These are phyloP conservation scores for Procambarus virginalis DNA, from an alignment of 1,140 invertebrate species.

Conservation along the genomic window DNA sequence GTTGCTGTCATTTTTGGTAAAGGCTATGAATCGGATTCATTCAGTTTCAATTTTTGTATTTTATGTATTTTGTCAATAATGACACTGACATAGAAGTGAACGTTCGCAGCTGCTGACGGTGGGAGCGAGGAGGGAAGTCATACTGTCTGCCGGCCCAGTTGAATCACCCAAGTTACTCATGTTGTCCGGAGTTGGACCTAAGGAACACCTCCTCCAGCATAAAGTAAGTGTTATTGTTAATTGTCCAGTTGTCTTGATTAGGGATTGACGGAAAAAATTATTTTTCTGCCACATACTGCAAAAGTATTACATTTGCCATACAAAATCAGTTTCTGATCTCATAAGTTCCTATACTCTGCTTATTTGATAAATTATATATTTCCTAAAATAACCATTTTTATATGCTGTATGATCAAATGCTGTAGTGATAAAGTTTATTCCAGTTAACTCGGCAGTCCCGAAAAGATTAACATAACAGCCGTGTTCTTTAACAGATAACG, in stretches of 20 bases:
- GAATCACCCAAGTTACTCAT: conserved; percentile 93
- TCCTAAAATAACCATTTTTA: neutral
- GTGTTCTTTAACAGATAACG: neutral
- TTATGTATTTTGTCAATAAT: no score
- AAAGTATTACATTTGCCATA: no score
- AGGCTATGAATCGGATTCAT: no score
- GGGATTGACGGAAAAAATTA: no score
- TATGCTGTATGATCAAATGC: neutral
- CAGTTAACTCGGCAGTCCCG: neutral
- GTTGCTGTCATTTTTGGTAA: no score
- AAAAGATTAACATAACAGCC: no score
- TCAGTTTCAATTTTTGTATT: no score
- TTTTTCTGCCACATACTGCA: no score
- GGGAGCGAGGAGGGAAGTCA: conserved; percentile 86
- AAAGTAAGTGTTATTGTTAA: conserved; percentile 59
- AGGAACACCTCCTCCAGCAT: conserved; percentile 82
- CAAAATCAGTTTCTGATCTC: no score
- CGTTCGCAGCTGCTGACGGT: conserved; percentile 16
- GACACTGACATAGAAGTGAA: no score
- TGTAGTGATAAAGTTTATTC: neutral
- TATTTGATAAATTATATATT: no score
- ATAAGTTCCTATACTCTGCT: no score
- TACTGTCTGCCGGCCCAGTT: conserved; percentile 88
- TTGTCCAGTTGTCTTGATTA: neutral
- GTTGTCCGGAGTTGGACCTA: conserved; percentile 91